Conservation (phyloP, 2,888 invertebrate genomes). For the Melanostoma mellinum region DNA sequence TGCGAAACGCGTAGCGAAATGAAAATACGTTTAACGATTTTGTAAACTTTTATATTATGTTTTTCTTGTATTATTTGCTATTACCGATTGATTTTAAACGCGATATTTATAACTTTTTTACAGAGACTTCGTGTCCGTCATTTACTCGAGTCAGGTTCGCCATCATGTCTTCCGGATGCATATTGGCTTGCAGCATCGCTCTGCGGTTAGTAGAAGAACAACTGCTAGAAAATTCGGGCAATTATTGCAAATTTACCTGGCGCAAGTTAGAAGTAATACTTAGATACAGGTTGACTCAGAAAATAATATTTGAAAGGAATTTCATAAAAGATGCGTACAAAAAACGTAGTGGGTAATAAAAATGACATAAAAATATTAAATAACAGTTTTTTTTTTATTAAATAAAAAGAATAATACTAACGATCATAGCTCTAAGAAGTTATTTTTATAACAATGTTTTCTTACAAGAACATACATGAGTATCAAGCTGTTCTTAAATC, state of each 20-base stretch:
- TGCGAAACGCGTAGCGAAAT: constrained; percentile 43
- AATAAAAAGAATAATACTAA: too few relatives aligned
- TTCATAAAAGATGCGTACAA: too few relatives aligned
- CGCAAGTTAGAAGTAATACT: not conserved
- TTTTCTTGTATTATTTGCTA: constrained; percentile 74
- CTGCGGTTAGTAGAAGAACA: constrained; percentile 61
- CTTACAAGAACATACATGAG: too few relatives aligned
- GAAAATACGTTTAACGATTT: constrained; percentile 72
- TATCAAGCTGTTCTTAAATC: too few relatives aligned
- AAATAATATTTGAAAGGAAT: too few relatives aligned
- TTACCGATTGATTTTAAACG: constrained; percentile 77
- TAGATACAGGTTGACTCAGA: too few relatives aligned
- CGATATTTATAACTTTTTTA: constrained; percentile 77
- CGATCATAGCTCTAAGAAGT: too few relatives aligned
- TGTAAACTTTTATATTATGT: constrained; percentile 57
- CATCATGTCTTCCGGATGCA: constrained; percentile 87
- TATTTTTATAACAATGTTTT: too few relatives aligned
- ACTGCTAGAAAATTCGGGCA: constrained; percentile 67
- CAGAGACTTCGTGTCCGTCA: constrained; percentile 76
- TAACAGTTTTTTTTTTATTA: too few relatives aligned
- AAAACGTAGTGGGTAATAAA: too few relatives aligned
- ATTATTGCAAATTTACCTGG: not conserved
- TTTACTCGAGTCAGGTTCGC: constrained; percentile 83
- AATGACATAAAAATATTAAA: too few relatives aligned
- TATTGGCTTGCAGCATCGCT: constrained; percentile 67